Evolutionary conservation across 2,113 vertebrate genomes (phyloP).

Genomic region (Speoplatyrhinus poulsoni): DNA sequence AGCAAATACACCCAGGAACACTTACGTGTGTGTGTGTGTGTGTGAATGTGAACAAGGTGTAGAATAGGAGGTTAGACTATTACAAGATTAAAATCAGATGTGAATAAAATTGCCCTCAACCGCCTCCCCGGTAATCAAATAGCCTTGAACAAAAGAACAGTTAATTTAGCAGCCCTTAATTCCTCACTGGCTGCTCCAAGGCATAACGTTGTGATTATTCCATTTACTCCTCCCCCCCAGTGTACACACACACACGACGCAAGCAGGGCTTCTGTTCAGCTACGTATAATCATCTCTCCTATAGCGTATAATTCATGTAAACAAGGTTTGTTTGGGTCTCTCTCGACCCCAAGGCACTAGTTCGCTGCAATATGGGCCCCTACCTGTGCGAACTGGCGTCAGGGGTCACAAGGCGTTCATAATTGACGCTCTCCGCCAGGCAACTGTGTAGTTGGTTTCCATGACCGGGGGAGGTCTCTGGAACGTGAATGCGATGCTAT

Average conservation of each 20-base stretch:
- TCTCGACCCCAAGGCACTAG: conserved; percentile 44
- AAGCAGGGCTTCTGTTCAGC: conserved; percentile 46
- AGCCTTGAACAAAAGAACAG: conserved; percentile 60
- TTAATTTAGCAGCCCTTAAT: conserved; percentile 62
- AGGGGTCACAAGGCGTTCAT: conserved; percentile 64
- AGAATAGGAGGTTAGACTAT: conserved; percentile 1
- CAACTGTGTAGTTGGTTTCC: conserved; percentile 32
- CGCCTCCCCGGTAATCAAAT: conserved; percentile 55
- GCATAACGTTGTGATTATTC: conserved; percentile 58
- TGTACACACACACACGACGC: conserved; percentile 49
- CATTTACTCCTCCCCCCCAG: conserved; percentile 44
- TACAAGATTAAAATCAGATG: conserved; percentile 61
- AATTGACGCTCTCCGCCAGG: conserved; percentile 50
- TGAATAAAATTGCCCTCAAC: conserved; percentile 52
- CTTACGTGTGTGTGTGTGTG: background rate
- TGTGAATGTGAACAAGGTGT: background rate
- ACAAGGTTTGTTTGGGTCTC: conserved; percentile 52
- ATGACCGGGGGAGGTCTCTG: conserved; percentile 4
- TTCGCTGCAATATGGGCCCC: conserved; percentile 25
- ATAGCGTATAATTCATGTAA: conserved; percentile 61
- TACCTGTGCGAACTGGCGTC: conserved; percentile 43
- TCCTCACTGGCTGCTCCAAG: conserved; percentile 53
- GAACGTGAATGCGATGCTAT: conserved; percentile 15
- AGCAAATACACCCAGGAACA: background rate
- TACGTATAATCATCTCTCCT: conserved; percentile 64